These are phyloP conservation scores for Pao palembangensis DNA, from an alignment of 2,113 vertebrate genomes.

Conservation along the genomic window DNA sequence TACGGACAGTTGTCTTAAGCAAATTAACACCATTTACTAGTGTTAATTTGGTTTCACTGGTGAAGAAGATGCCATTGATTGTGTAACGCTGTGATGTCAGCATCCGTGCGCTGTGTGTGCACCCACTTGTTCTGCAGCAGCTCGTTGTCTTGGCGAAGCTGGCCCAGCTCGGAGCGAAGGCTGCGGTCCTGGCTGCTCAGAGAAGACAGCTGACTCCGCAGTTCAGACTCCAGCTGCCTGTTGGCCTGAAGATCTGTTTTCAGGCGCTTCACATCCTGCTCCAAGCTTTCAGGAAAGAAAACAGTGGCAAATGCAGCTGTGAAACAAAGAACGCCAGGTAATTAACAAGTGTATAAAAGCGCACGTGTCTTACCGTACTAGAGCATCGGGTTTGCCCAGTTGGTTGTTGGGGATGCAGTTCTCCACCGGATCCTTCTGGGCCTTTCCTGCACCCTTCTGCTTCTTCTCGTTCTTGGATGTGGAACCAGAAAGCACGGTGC, in stretches of 20 bases:
- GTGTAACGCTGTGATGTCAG: background rate
- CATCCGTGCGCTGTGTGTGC: background rate
- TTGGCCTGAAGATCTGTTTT: constrained; percentile 97
- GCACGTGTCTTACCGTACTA: constrained; percentile 81
- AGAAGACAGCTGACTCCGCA: constrained; percentile 91
- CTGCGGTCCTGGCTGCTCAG: constrained; percentile 88
- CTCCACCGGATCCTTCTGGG: constrained; percentile 93
- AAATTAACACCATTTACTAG: too few species aligned
- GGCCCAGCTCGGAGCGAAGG: constrained; percentile 88
- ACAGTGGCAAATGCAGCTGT: background rate
- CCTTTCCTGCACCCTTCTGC: constrained; percentile 90
- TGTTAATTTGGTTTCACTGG: too few species aligned
- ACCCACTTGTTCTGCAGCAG: constrained; percentile 94
- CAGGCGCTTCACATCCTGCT: constrained; percentile 97
- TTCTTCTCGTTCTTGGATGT: constrained; percentile 90
- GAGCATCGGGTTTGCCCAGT: constrained; percentile 91
- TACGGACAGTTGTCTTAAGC: background rate
- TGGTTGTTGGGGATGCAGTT: constrained; percentile 99
- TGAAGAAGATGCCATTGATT: background rate
- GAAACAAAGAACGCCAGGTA: background rate
- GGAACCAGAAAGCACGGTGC: constrained; percentile 81
- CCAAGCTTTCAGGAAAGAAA: constrained; percentile 77
- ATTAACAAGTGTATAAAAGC: background rate
- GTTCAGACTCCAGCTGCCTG: constrained; percentile 93
- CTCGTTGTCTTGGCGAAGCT: constrained; percentile 95